Evolutionary conservation across 2,113 vertebrate species (phyloP).

Genomic region (Pituophis catenifer): DNA sequence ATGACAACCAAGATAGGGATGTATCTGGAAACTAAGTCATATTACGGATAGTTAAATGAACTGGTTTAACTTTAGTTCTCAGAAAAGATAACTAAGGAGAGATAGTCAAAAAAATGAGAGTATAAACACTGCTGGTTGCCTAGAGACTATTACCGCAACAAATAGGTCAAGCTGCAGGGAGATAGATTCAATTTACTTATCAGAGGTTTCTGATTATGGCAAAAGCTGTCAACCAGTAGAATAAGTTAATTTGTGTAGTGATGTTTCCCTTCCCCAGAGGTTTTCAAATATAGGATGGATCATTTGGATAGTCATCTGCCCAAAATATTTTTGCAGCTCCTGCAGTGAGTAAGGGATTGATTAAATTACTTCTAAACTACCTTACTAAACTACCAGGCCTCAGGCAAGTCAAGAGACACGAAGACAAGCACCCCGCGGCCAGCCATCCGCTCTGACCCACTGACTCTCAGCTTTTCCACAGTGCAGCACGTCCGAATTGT

Average conservation of each 20-base stretch:
- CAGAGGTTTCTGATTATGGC: background rate
- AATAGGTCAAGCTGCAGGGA: background rate
- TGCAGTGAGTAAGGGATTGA: background rate
- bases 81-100: too few relatives aligned
- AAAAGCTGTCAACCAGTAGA: background rate
- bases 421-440: too few relatives aligned
- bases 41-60: too few relatives aligned
- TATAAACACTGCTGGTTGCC: too few relatives aligned
- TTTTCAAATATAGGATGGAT: background rate
- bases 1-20: too few relatives aligned
- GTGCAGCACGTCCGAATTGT: accelerated
- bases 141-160: background rate
- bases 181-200: too few relatives aligned
- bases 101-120: too few relatives aligned
- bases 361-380: background rate
- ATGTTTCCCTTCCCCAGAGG: background rate
- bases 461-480: too few relatives aligned
- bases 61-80: too few relatives aligned
- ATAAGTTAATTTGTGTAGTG: background rate
- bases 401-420: too few relatives aligned
- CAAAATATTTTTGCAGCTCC: background rate
- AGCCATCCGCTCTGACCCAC: too few relatives aligned
- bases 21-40: too few relatives aligned
- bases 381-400: background rate
- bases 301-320: background rate